Base-by-base conservation (phyloP, 1,140 invertebrate genomes). In the Cephus cinctus region DNA sequence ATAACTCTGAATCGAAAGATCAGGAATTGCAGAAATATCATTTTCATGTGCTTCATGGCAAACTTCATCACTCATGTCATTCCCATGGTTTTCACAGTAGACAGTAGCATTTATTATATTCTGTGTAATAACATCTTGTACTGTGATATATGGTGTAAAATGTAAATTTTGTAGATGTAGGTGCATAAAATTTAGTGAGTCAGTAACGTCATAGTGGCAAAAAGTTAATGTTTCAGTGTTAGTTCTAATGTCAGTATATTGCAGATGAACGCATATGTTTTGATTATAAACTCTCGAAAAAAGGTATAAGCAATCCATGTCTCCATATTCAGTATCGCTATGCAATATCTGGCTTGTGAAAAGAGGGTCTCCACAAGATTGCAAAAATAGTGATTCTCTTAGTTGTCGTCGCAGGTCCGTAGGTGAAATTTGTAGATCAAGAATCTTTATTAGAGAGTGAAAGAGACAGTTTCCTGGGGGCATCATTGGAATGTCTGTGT, bases 241-340 rank as follows among this genome's bases (percentile, higher is more conserved):
- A 11, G 25, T 30, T 9, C 2, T 43, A 12, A 16, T 30, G 41
- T 43, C 15, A 22, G 9, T 8, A 30, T 30, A 43, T n/a, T 30
- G 14, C 12, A 30, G 8, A 43, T 43, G 41, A 14, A 43, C 41
- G 31, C 41, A 43, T 16, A 43, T n/a, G 20, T 43, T 43, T 21
- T 31, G 41, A 43, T 43, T 27, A 22, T 43, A 43, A 3, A 14
- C 23, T 43, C 20, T 43, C 8, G 41, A 4, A 43, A 43, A 43
- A 14, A 43, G 8, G 9, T 43, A 6, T 9, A 43, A 12, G 20
- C 41, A 43, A 43, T 43, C 41, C 22, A 43, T 27, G 8, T 43
- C 41, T 43, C 8, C 41, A 30, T 30, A 43, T 11, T 30, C 16
- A 12, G 5, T 43, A 4, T 12, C 21, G 18, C 41, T 43, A 8